These are phyloP conservation scores for Terebella lapidaria DNA, from an alignment of 2,888 invertebrate species.

Conservation along the genomic window DNA sequence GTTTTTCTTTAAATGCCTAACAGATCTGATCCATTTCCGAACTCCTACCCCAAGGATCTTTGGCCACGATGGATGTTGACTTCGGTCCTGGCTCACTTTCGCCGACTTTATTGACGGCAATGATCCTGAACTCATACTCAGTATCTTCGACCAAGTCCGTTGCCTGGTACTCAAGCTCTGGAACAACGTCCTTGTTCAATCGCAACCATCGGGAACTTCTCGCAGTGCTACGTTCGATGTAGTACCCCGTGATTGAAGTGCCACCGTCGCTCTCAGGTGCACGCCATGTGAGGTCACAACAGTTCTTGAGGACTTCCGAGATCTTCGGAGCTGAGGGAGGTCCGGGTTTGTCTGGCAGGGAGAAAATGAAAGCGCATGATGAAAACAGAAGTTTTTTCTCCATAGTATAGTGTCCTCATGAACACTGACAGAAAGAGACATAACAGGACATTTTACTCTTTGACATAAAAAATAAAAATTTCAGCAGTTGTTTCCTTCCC, in stretches of 20 bases:
- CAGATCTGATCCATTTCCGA: too few species aligned
- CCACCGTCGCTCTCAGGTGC: slow-evolving; percentile 31
- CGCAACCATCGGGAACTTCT: slow-evolving; percentile 31
- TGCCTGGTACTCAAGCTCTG: slow-evolving; percentile 7
- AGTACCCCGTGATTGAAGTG: slow-evolving; percentile 30
- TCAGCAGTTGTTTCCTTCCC: too few species aligned
- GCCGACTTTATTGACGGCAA: slow-evolving; percentile 65
- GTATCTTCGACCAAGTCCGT: slow-evolving; percentile 42
- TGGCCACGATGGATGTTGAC: slow-evolving; percentile 29
- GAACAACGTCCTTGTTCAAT: slow-evolving; percentile 25
- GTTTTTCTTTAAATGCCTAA: too few species aligned
- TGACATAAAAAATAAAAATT: too few species aligned
- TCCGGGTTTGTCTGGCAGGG: slow-evolving; percentile 23
- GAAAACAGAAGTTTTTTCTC: too few species aligned
- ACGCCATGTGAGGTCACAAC: slow-evolving; percentile 28
- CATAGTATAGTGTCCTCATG: too few species aligned
- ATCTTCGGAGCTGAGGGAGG: slow-evolving; percentile 25
- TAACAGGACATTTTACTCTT: too few species aligned
- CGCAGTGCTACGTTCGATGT: slow-evolving; percentile 26
- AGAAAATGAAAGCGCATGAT: too few species aligned
- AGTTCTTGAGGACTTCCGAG: slow-evolving; percentile 27
- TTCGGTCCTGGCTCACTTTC: slow-evolving; percentile 19
- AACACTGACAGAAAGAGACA: too few species aligned
- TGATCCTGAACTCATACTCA: slow-evolving; percentile 60
- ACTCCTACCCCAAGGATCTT: slow-evolving; percentile 29